Evolutionary conservation across 2,797 vertebrate species (phyloP), one percentile per base, ranked within the genome.

Genomic region (Miichthys miiuy): DNA sequence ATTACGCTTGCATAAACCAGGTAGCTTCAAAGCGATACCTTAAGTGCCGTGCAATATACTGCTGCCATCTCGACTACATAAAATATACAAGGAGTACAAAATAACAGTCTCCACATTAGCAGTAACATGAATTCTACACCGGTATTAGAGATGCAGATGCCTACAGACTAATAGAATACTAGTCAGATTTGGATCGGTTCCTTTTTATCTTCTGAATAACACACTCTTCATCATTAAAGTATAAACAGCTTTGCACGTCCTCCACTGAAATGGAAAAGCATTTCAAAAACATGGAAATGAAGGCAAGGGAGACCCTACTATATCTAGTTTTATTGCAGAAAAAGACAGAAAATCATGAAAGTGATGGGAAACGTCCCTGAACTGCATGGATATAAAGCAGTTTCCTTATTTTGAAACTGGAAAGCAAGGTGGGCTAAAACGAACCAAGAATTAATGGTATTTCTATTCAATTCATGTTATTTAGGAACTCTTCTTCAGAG

Each of bases 241-340:
- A 73, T 65, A 84, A 84, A 82, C 79, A 69, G 80, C 68, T 87
- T 85, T 75, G 72, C 66, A 50, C n/a, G 20, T 56, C 57, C 61
- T 70, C 47, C 30, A 1, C 52, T 54, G 66, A 72, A 79, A 81
- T 60, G 54, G 75, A 69, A 68, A 72, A 67, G 67, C 61, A 72
- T 81, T 90, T 88, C 77, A 84, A 85, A 85, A 85, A 74, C 79
- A 85, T 82, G 80, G 68, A 88, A 85, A 89, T 80, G 68, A 85
- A 79, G 58, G 30, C 47, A 12, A 73, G 80, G 58, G 57, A 67
- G 42, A 70, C 44, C 48, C 21, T 4, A 55, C 64, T 60, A 46
- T 18, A 44, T 68, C 41, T 60, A 10, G 68, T 73, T 81, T 65
- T 21, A 71, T 0, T 62, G 69, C 48, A 44, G 74, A 46, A 60